Evolutionary conservation across 2,797 vertebrate species (phyloP).

Genomic region (Thripadectes ignobilis): DNA sequence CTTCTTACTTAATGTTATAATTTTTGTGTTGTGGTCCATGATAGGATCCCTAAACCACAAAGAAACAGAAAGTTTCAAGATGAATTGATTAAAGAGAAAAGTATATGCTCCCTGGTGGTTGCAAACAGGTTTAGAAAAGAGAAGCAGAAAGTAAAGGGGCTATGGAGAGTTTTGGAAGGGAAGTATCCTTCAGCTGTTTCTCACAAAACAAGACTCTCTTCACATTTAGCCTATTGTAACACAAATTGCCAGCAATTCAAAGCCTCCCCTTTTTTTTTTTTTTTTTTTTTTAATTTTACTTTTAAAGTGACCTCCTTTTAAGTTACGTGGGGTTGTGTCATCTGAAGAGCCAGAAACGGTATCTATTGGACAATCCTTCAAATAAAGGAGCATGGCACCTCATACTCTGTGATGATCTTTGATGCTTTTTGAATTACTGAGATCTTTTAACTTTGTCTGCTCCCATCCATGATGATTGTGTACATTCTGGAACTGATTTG

Average conservation of each 20-base stretch:
- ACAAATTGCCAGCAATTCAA: not conserved
- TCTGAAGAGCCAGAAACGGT: not conserved
- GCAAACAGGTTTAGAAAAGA: not conserved
- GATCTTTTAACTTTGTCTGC: not conserved
- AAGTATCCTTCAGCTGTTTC: not conserved
- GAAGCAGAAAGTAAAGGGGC: not conserved
- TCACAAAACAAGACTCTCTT: not conserved
- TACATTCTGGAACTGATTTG: not conserved
- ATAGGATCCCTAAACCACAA: not conserved
- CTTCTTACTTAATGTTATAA: not conserved
- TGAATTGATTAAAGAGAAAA: not conserved
- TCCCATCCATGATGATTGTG: not conserved
- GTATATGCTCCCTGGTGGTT: not conserved
- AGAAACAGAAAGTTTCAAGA: not conserved
- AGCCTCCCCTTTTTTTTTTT: no score
- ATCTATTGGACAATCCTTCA: not conserved
- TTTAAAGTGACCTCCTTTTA: not conserved
- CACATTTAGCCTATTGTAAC: not conserved
- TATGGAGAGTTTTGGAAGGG: not conserved
- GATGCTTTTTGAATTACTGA: not conserved
- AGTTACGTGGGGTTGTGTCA: not conserved
- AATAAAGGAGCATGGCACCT: not conserved
- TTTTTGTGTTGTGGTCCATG: not conserved
- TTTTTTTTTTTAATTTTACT: no score
- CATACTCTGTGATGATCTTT: not conserved